Conservation (phyloP, 2,888 invertebrate species). For the Tetramorium bicarinatum region DNA sequence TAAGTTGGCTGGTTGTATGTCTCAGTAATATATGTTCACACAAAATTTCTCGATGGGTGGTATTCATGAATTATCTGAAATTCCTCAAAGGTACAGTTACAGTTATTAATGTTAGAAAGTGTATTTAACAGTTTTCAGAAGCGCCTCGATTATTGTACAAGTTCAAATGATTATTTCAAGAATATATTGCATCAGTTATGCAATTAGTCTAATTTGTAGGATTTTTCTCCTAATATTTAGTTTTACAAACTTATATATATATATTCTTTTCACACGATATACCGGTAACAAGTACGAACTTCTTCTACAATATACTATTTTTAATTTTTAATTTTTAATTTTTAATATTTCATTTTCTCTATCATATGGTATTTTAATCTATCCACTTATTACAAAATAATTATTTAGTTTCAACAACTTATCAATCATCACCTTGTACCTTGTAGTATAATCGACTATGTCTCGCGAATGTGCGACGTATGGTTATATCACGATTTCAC, state of each 20-base stretch:
- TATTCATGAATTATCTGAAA: neutral
- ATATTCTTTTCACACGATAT: neutral
- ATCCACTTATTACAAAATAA: neutral
- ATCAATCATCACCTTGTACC: neutral
- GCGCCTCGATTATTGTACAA: neutral
- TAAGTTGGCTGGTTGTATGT: neutral
- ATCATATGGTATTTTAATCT: neutral
- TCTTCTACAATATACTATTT: neutral
- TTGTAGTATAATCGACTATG: neutral
- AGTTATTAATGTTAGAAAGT: constrained; percentile 19
- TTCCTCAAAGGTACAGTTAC: constrained; percentile 1
- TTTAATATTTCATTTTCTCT: neutral
- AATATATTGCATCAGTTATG: neutral
- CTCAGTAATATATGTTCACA: neutral
- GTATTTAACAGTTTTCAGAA: constrained; percentile 6
- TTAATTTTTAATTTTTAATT: constrained; percentile 4
- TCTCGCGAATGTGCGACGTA: constrained; percentile 19
- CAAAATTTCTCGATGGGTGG: neutral
- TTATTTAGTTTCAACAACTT: neutral
- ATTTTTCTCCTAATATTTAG: neutral
- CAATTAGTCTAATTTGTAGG: neutral
- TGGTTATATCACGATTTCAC: constrained; percentile 3
- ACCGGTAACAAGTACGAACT: too few relatives aligned
- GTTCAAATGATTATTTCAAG: neutral
- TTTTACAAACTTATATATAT: neutral